Percentiles rank a stretch among this genome's conserved stretches.
Evolutionary conservation across 1,140 invertebrate genomes (phyloP).

Genomic region (Dendroctonus valens): DNA sequence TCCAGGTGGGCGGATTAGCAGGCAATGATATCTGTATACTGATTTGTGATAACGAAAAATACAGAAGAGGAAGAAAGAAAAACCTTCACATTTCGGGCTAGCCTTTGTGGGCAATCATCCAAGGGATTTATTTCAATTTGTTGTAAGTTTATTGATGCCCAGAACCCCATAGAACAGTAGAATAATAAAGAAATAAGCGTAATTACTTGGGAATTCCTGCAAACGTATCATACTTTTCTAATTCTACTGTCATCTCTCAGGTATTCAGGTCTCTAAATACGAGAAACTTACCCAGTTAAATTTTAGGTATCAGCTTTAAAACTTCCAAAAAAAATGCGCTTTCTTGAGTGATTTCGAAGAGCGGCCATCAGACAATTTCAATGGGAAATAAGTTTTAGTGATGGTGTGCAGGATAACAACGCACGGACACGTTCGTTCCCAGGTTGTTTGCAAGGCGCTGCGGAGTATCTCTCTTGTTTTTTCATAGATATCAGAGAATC

Average conservation of each 20-base stretch:
- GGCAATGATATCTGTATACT: conserved; percentile 35
- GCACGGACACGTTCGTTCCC: conserved; percentile 21
- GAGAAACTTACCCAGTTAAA: conserved; percentile 15
- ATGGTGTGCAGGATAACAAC: conserved; percentile 18
- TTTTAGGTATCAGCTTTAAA: conserved; percentile 11
- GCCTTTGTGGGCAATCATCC: conserved; percentile 18
- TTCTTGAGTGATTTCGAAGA: conserved; percentile 17
- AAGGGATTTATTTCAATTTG: conserved; percentile 18
- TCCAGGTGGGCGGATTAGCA: conserved; percentile 35
- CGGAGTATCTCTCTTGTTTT: background rate
- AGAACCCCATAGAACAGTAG: background rate
- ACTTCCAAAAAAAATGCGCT: conserved; percentile 18
- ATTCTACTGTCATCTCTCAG: background rate
- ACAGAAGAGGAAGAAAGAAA: conserved; percentile 22
- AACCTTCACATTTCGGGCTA: conserved; percentile 15
- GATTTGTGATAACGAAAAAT: conserved; percentile 32
- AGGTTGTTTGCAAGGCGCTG: conserved; percentile 6
- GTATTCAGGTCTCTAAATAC: background rate
- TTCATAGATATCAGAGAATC: conserved; percentile 12
- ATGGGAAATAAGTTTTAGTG: conserved; percentile 22
- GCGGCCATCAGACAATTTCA: conserved; percentile 20
- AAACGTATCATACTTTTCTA: too few relatives aligned
- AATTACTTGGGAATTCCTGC: too few relatives aligned
- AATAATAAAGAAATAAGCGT: too few relatives aligned
- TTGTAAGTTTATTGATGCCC: conserved; percentile 1